Base-by-base conservation (phyloP, 2,113 vertebrate species). In the Phaetusa simplex region DNA sequence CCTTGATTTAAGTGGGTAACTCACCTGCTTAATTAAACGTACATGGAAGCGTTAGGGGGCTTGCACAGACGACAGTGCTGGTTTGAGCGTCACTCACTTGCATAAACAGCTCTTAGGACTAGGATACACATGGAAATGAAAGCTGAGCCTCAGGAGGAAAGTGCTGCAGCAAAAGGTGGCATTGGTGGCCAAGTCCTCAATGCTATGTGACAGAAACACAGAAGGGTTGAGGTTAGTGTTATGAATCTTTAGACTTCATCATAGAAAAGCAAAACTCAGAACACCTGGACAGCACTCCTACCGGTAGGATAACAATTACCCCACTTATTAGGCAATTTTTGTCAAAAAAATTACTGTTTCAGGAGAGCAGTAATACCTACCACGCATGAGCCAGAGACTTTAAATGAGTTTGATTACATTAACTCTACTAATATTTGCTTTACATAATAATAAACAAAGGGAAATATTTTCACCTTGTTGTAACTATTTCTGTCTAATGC, bases 381-480 rank as follows among this genome's bases (percentile, higher is more conserved):
- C 82, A 85, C 62, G 53, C 21, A 27, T 14, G 5, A 82, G 36
- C 30, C 65, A 95, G 26, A 81, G 47, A 91, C 78, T 86, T 88
- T 78, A 96, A 96, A 90, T 85, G 47, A 65, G 42, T 96, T 94
- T 91, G 87, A 92, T 77, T 91, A 78, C 64, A 87, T 65, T 86
- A 91, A 52, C 12, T 87, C 76, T 85, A 67, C n/a, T 50, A 86
- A 73, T 84, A 91, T 84, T 92, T 93, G n/a, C 59, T 96, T 90
- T 96, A 83, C 24, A 34, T 62, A 91, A 82, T 13, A 87, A 29
- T 74, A 94, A 83, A n/a, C 49, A 74, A 92, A 82, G 78, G 62
- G 38, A 66, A 95, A 87, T 59, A 71, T 70, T 97, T 80, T 92
- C 16, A 52, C 81, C 55, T 87, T 79, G 14, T 66, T 74, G 26